Evolutionary conservation across 2,113 vertebrate genomes (phyloP), one percentile per base, ranked within the genome.

Genomic region (Glaucidium brasilianum): DNA sequence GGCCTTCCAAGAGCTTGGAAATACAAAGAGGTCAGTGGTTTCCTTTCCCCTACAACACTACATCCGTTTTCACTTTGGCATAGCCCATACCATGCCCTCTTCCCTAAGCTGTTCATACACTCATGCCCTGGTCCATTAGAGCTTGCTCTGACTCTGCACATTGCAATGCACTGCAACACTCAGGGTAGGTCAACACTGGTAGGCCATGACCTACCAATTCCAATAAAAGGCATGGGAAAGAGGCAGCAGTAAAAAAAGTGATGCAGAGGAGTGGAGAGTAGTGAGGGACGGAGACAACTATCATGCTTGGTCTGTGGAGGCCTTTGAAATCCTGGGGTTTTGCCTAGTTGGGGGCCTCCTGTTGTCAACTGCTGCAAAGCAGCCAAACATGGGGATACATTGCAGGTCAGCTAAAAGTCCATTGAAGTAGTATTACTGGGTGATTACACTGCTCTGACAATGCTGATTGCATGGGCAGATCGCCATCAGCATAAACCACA

Each of bases 311-410:
- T 60, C 20, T 88, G 15, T 14, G 26, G 34, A 81, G 29, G 26
- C 56, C 39, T 52, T 64, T 47, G 60, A 79, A 90, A 76, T 34
- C 20, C 18, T 27, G 21, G 13, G 12, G 0, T 27, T 60, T 58
- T 62, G 19, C 35, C 32, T 69, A 32, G 23, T 34, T 82, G 32
- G 13, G 7, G 26, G 21, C 12, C 34, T 64, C 34, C 56, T 74
- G 25, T 39, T 85, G 64, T 55, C 56, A 82, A 20, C 8, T 0
- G 1, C 21, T 29, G 35, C 26, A 68, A 72, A 94, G 35, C 56
- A 64, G 60, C 34, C 32, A 35, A 84, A 64, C 0, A 12, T 5
- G 1, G 25, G 35, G 39, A 10, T 67, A 35, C 3, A 2, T 1
- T 9, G 39, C 39, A 59, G 15, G 34, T 77, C 55, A 59, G 64